A percentile compares a stretch with the other conserved stretches of the same genome.
Evolutionary conservation across 2,888 invertebrate species (phyloP).

Genomic region (Ligdia adustata): DNA sequence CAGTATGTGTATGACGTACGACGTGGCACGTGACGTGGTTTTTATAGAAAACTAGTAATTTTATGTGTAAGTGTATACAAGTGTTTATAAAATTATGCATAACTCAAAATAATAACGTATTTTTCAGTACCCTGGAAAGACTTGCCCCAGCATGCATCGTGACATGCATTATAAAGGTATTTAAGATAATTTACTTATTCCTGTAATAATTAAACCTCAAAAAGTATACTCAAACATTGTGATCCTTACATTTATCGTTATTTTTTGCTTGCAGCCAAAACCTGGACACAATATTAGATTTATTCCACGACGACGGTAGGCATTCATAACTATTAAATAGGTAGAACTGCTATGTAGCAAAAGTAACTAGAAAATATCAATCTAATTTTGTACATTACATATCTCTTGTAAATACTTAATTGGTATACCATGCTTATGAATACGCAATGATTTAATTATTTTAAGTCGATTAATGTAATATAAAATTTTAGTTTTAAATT

Average conservation of each 20-base stretch:
- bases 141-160: slow-evolving; percentile 96
- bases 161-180: slow-evolving; percentile 96
- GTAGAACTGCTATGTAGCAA: slow-evolving; percentile 56
- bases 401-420: slow-evolving; percentile 66
- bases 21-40: too few species aligned
- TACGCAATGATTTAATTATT: slow-evolving; percentile 51
- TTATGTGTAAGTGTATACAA: too few species aligned
- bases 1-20: too few species aligned
- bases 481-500: slow-evolving; percentile 21
- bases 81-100: too few species aligned
- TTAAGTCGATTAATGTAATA: slow-evolving; percentile 20
- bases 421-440: slow-evolving; percentile 60
- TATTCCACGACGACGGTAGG: slow-evolving; percentile 55
- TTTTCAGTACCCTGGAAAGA: slow-evolving; percentile 89
- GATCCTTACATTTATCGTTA: too few species aligned
- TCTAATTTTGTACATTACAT: slow-evolving; percentile 66
- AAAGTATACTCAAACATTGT: too few species aligned
- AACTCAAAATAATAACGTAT: too few species aligned
- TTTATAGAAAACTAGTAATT: too few species aligned
- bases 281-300: slow-evolving; percentile 92
- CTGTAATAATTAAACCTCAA: too few species aligned
- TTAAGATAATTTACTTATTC: too few species aligned
- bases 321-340: slow-evolving; percentile 46
- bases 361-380: slow-evolving; percentile 36
- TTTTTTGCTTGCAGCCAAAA: slow-evolving; percentile 87